A percentile compares a stretch with the other conserved stretches of the same genome.
phyloP scores from a whole-genome alignment of 2,113 vertebrate species.

The Nicator chloris region DNA sequence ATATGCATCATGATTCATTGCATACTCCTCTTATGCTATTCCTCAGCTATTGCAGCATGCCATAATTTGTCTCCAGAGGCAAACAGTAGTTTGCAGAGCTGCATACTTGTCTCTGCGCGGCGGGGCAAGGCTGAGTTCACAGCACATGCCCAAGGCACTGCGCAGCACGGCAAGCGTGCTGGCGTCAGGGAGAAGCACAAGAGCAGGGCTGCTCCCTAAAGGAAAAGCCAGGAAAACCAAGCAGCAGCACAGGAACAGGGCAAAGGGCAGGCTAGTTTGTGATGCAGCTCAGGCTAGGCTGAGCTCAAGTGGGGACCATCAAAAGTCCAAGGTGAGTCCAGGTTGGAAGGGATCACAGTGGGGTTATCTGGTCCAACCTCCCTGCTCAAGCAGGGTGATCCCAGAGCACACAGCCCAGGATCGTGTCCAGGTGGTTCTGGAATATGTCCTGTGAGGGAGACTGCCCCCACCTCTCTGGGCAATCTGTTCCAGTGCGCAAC shows the following conservation, averaged over 20 bases:
- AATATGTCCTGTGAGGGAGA: background rate
- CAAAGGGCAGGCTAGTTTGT: background rate
- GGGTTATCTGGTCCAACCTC: background rate
- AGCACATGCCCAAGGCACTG: background rate
- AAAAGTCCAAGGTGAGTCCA: background rate
- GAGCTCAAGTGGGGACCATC: background rate
- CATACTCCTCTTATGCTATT: conserved; percentile 53
- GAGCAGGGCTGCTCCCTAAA: conserved; percentile 9
- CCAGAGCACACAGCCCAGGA: background rate
- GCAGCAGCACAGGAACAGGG: background rate
- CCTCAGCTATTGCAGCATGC: conserved; percentile 47
- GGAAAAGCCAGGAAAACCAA: conserved; percentile 4
- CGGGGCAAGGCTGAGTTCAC: conserved; percentile 39
- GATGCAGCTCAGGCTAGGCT: background rate
- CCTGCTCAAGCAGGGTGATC: background rate
- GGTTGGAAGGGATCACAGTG: background rate
- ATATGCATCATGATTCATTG: conserved; percentile 65
- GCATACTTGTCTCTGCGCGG: conserved; percentile 1
- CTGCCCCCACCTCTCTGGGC: background rate
- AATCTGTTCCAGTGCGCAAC: background rate
- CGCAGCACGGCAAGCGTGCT: background rate
- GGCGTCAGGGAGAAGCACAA: background rate
- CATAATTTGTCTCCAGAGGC: conserved; percentile 59
- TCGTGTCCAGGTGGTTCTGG: background rate
- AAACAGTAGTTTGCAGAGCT: conserved; percentile 64